These are phyloP conservation scores for Tenthredo livida DNA, from an alignment of 2,888 invertebrate genomes.

Conservation along the genomic window DNA sequence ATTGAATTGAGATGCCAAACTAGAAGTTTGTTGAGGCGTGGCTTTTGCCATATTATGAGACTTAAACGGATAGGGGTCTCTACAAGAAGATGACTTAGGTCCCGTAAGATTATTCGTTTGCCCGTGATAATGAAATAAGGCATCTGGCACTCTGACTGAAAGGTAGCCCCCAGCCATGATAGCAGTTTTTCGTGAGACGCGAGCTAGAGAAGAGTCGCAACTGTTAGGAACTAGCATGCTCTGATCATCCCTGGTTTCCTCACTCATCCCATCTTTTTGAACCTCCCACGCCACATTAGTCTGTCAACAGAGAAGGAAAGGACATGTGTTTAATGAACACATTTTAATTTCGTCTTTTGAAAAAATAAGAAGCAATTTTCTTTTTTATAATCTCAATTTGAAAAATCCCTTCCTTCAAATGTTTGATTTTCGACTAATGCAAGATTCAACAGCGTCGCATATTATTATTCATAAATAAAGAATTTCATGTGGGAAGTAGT, in stretches of 20 bases:
- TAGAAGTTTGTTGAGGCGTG: conserved; percentile 55
- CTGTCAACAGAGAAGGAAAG: conserved; percentile 87
- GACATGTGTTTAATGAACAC: conserved; percentile 78
- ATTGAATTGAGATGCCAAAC: conserved; percentile 55
- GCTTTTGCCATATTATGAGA: conserved; percentile 52
- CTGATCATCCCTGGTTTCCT: conserved; percentile 75
- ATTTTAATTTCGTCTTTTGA: conserved; percentile 67
- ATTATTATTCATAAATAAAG: conserved; percentile 48
- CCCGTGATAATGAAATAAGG: conserved; percentile 58
- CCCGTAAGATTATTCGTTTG: neutral
- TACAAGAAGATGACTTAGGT: neutral
- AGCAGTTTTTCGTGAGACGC: conserved; percentile 69
- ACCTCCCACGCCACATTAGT: conserved; percentile 79
- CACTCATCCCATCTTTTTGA: conserved; percentile 77
- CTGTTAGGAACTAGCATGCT: conserved; percentile 68
- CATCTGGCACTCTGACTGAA: conserved; percentile 64
- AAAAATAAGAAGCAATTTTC: conserved; percentile 69
- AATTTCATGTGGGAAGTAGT: conserved; percentile 51
- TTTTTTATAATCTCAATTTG: conserved; percentile 63
- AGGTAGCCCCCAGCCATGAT: conserved; percentile 70
- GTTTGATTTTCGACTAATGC: conserved; percentile 62
- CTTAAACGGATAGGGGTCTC: neutral
- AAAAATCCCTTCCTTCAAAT: conserved; percentile 81
- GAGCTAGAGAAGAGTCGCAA: conserved; percentile 67
- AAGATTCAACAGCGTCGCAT: conserved; percentile 53